Evolutionary conservation across 1,140 invertebrate species (phyloP), one percentile per base, ranked within the genome.

Genomic region (Orchesella cincta): DNA sequence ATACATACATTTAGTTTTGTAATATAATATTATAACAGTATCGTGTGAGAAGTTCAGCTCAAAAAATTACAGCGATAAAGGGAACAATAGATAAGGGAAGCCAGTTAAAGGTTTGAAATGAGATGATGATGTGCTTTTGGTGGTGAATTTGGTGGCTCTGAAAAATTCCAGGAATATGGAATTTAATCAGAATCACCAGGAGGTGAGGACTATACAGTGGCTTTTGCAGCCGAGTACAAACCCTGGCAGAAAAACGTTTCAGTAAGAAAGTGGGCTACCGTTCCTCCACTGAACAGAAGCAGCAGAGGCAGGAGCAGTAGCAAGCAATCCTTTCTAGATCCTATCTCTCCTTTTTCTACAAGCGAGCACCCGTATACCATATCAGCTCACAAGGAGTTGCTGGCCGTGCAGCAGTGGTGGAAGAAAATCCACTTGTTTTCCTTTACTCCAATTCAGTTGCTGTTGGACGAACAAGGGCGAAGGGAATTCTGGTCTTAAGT

Each of bases 401-500:
- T n/a, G 20, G 39, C 39, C 8, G 39, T 46, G 8, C 8, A 8
- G 8, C 20, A 20, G 8, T 46, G 8, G 8, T 57, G 52, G 23
- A 57, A 57, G 52, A 57, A 57, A 57, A 57, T 57, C 52, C 14
- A n/a, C 52, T 57, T 26, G 23, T 57, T 57, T 23, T 26, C 14
- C 52, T 57, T 57, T 57, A 3, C 23, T n/a, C 3, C 52, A 57
- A 5, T 57, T 57, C 52, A 57, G 52, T 57, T 57, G 52, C 23
- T 23, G 52, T 57, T 57, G 52, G 52, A 57, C 52, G 52, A 57
- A 57, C 8, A n/a, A 57, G 52, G 52, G 52, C 14, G 52, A 57
- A 23, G 23, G 52, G 23, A 57, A 5, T 26, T 14, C 52, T 18
- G 23, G 39, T 18, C 23, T 57, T 14, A n/a, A n/a, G n/a, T n/a